Evolutionary conservation across 2,113 vertebrate genomes (phyloP).

Genomic region (Salvelinus alpinus): DNA sequence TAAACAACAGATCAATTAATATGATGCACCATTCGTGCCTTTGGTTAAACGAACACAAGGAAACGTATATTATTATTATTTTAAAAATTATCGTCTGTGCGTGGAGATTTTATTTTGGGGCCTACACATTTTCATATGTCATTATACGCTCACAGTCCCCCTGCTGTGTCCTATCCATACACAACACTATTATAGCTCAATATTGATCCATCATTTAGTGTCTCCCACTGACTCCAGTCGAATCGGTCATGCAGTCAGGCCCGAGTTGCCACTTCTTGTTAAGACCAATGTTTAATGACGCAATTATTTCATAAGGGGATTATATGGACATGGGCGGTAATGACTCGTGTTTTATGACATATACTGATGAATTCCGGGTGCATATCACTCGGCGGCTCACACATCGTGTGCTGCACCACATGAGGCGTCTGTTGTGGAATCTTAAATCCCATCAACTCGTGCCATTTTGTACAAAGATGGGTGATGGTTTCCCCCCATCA

Average conservation of each 20-base stretch:
- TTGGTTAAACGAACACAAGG: no score
- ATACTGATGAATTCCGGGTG: not conserved
- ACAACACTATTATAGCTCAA: not conserved
- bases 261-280: not conserved
- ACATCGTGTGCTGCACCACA: not conserved
- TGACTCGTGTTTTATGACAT: conserved; percentile 1
- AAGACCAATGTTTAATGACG: not conserved
- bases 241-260: not conserved
- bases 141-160: no score
- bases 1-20: no score
- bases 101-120: no score
- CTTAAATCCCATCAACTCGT: no score
- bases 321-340: conserved; percentile 3
- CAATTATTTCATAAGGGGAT: conserved; percentile 1
- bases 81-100: no score
- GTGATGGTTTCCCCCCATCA: no score
- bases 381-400: not conserved
- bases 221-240: not conserved
- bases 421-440: not conserved
- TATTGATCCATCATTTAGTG: conserved; percentile 10
- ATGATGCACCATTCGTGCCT: no score
- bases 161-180: not conserved
- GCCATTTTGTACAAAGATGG: no score
- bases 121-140: no score
- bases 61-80: no score